A percentile compares a stretch with the other conserved stretches of the same genome.
These are phyloP conservation scores for Volucella bombylans DNA, from an alignment of 2,888 invertebrate species.

Conservation along the genomic window DNA sequence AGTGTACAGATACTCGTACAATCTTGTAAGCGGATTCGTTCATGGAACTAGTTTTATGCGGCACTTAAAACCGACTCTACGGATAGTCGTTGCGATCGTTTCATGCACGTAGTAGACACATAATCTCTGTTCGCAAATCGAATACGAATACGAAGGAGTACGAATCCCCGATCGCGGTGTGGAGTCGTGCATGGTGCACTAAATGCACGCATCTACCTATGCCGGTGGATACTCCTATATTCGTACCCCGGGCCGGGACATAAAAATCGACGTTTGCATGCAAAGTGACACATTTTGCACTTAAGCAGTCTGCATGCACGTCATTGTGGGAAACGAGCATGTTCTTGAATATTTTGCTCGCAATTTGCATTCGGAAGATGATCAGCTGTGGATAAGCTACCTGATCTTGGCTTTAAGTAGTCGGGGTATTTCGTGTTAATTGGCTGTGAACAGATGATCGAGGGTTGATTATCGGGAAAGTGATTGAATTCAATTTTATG, in stretches of 20 bases:
- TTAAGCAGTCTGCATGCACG: conserved; percentile 42
- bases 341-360: conserved; percentile 59
- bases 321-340: conserved; percentile 56
- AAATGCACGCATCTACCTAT: conserved; percentile 37
- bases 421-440: conserved; percentile 44
- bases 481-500: conserved; percentile 1
- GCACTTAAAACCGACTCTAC: conserved; percentile 1
- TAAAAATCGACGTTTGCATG: conserved; percentile 58
- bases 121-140: conserved; percentile 50
- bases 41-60: conserved; percentile 63
- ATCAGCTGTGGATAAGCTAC: conserved; percentile 44
- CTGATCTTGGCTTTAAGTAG: conserved; percentile 29
- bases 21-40: conserved; percentile 67
- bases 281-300: conserved; percentile 69
- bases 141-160: conserved; percentile 39
- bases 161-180: conserved; percentile 26
- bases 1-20: conserved; percentile 53
- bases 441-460: conserved; percentile 29
- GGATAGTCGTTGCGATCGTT: conserved; percentile 1
- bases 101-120: conserved; percentile 38
- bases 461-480: conserved; percentile 11
- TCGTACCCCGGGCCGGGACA: conserved; percentile 4
- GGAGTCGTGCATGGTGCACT: conserved; percentile 40
- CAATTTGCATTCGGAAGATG: conserved; percentile 64
- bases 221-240: too few relatives aligned